phyloP scores from a whole-genome alignment of 1,140 invertebrate genomes.

The Drosophila saltans region DNA sequence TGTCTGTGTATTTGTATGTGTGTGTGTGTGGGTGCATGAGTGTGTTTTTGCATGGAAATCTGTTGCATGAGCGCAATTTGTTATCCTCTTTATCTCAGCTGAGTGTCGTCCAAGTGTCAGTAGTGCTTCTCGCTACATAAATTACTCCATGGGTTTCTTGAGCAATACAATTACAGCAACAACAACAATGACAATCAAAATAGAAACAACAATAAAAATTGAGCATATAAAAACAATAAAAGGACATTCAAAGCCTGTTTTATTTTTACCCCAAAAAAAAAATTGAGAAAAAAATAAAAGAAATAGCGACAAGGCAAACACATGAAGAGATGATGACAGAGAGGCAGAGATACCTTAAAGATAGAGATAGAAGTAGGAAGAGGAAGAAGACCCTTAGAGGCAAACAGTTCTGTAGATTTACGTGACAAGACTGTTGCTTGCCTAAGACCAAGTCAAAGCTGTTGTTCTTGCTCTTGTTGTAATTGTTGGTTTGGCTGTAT shows the following conservation, averaged over 20 bases:
- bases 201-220: constrained; percentile 32
- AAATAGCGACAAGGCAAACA: constrained; percentile 19
- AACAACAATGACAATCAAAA: constrained; percentile 27
- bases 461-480: neutral
- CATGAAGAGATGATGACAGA: constrained; percentile 25
- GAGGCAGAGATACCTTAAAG: neutral
- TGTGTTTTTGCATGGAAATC: constrained; percentile 68
- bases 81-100: constrained; percentile 79
- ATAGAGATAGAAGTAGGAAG: constrained; percentile 12
- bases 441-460: constrained; percentile 1
- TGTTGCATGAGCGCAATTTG: constrained; percentile 79
- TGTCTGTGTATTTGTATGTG: constrained; percentile 17
- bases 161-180: constrained; percentile 45
- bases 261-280: constrained; percentile 21
- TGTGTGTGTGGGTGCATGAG: constrained; percentile 23
- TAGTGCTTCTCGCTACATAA: constrained; percentile 76
- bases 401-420: constrained; percentile 36
- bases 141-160: constrained; percentile 65
- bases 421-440: constrained; percentile 46
- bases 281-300: constrained; percentile 33
- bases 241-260: constrained; percentile 15
- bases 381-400: neutral
- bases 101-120: constrained; percentile 75
- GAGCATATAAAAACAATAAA: constrained; percentile 57
- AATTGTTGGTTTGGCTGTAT: neutral